Conservation (phyloP, 2,797 vertebrate genomes). For the Neostethus bicornis region DNA sequence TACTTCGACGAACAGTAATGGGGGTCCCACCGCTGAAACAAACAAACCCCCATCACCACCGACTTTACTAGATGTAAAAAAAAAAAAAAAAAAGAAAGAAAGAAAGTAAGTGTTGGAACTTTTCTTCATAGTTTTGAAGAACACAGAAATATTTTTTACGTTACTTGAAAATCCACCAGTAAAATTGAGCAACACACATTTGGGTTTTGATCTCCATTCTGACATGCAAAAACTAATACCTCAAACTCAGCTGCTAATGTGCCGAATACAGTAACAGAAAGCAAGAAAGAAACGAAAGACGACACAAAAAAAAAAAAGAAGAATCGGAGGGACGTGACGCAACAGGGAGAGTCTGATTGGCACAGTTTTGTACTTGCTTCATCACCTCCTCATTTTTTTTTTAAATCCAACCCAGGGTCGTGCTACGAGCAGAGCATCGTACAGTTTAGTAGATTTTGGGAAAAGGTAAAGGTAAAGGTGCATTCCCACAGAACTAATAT, state of each 20-base stretch:
- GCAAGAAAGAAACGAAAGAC: conserved; percentile 24
- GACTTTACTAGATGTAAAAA: conserved; percentile 75
- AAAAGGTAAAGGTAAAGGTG: too few species aligned
- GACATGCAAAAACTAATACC: conserved; percentile 97
- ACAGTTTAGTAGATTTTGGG: conserved; percentile 62
- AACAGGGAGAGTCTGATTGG: conserved; percentile 60
- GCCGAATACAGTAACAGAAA: conserved; percentile 71
- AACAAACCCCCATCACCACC: conserved; percentile 51
- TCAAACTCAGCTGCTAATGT: conserved; percentile 92
- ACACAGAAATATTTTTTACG: conserved; percentile 68
- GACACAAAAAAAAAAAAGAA: conserved; percentile 46
- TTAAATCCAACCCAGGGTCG: conserved; percentile 72
- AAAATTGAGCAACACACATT: conserved; percentile 83
- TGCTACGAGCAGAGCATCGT: conserved; percentile 52
- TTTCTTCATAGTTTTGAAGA: conserved; percentile 70
- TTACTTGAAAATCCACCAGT: conserved; percentile 69
- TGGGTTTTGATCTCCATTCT: conserved; percentile 96
- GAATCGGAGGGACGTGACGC: conserved; percentile 73
- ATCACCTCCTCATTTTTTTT: conserved; percentile 80
- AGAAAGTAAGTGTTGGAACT: conserved; percentile 82
- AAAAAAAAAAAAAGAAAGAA: too few species aligned
- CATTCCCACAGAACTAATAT: too few species aligned
- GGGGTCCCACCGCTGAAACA: conserved; percentile 56
- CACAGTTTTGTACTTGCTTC: conserved; percentile 79
- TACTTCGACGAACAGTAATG: conserved; percentile 62